phyloP scores from a whole-genome alignment of 2,113 vertebrate species.

The Pygoscelis antarcticus region DNA sequence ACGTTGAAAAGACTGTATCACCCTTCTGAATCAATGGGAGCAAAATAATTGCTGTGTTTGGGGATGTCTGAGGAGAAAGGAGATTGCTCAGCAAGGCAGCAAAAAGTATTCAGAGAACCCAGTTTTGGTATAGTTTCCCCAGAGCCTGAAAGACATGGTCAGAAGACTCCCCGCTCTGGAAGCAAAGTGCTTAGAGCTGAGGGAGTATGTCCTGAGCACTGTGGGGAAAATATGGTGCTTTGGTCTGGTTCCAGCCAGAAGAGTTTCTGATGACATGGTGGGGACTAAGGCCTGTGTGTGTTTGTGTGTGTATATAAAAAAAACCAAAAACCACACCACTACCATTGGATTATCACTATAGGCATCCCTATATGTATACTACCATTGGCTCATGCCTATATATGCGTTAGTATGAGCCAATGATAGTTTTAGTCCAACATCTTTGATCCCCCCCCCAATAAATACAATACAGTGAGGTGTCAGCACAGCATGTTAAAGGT shows the following conservation, averaged over 20 bases:
- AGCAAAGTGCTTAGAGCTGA: background rate
- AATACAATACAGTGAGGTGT: background rate
- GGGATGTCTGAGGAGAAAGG: background rate
- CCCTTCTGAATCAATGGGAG: background rate
- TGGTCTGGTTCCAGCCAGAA: background rate
- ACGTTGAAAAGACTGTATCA: background rate
- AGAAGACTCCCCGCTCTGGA: background rate
- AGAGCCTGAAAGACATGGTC: background rate
- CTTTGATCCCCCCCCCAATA: background rate
- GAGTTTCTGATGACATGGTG: background rate
- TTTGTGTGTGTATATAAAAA: too few species aligned
- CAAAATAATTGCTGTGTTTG: background rate
- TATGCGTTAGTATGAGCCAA: background rate
- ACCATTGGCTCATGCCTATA: background rate
- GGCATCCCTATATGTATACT: background rate
- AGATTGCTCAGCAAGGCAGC: background rate
- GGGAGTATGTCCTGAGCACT: background rate
- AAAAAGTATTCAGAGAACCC: background rate
- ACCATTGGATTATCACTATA: background rate
- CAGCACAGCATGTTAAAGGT: background rate
- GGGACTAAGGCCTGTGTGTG: too few species aligned
- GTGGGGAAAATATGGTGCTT: rapidly evolving
- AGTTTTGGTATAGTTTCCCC: background rate
- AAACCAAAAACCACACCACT: too few species aligned
- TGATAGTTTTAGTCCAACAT: background rate